Percentiles rank a stretch among this genome's conserved stretches.
phyloP scores from a whole-genome alignment of 2,888 invertebrate genomes.

The Trachelus troglodyta region DNA sequence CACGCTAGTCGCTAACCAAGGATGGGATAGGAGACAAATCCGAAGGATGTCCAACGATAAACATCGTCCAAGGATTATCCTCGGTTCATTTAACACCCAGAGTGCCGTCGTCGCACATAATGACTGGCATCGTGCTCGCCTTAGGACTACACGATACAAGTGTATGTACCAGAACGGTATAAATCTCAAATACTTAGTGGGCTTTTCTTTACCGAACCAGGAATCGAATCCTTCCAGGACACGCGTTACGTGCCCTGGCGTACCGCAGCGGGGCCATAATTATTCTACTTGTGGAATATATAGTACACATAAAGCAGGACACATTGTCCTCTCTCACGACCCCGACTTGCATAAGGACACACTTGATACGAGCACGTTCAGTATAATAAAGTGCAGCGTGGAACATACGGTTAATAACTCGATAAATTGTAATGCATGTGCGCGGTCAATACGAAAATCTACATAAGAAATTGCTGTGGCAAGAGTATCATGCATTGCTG shows the following conservation, averaged over 20 bases:
- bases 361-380: constrained; percentile 33
- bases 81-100: constrained; percentile 7
- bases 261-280: neutral
- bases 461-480: no score
- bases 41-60: neutral
- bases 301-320: neutral
- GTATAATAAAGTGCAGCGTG: constrained; percentile 36
- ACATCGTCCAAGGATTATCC: neutral
- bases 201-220: neutral
- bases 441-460: neutral
- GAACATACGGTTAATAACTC: constrained; percentile 44
- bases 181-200: no score
- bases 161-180: no score
- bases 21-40: neutral
- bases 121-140: constrained; percentile 6
- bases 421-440: constrained; percentile 29
- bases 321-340: constrained; percentile 36
- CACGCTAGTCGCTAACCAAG: no score
- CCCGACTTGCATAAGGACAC: constrained; percentile 36
- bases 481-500: no score
- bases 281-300: neutral
- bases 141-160: neutral
- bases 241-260: neutral
- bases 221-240: neutral
- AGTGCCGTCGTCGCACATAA: constrained; percentile 1